Base-by-base conservation (phyloP, 2,888 invertebrate genomes). In the Chymomyza procnemis region DNA sequence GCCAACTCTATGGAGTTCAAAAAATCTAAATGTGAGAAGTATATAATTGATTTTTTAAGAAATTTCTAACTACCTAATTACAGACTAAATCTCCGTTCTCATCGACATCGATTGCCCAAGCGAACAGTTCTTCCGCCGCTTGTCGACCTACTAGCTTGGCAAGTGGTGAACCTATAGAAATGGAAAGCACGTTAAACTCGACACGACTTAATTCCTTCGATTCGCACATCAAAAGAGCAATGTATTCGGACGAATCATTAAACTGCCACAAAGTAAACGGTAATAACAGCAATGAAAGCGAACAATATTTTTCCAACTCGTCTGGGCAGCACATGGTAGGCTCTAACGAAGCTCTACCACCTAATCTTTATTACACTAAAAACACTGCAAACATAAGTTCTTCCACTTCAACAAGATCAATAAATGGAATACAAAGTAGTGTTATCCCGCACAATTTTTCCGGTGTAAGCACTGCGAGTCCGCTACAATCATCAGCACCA, bases 401-500 rank as follows among this genome's bases (percentile, higher is more conserved):
- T 26, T 64, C 73, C 4, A 16, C 65, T 8, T 21, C 59, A 4
- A 61, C 34, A n/a, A 79, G 78, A 30, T 66, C 84, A 60, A 64
- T 75, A 3, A 71, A 74, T 4, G 75, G 67, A 21, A 64, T 78
- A 0, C 78, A 75, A 4, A 88, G 79, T 89, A 90, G 34, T 12
- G 12, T 82, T 91, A 89, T 87, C 58, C 82, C 88, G 14, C 74
- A 67, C 0, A 87, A 79, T 55, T 76, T 68, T 26, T 74, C 85
- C 5, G 75, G 80, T 26, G 69, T 74, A 67, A 92, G 91, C 75
- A 85, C 90, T 66, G 79, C 91, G 71, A 90, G 92, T 87, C 92
- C 92, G 30, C 93, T 90, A 83, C 94, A 92, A 46, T 87, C 80
- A 5, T 89, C 89, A 0, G 88, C 90, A 3, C 88, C 88, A 84